phyloP scores from a whole-genome alignment of 2,888 invertebrate species.

The Lithodes maja region DNA sequence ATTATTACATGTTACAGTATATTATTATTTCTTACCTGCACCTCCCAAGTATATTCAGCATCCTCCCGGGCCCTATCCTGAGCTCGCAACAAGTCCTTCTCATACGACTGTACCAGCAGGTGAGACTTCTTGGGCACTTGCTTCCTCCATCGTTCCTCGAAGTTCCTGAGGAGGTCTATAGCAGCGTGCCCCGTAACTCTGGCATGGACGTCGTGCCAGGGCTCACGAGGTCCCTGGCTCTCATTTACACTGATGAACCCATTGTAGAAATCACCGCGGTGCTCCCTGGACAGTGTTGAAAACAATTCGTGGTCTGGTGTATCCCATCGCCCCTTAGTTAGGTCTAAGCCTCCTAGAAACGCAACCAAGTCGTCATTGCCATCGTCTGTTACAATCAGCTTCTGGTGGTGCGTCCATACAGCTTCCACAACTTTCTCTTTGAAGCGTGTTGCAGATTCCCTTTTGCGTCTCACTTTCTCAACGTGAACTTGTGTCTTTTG shows the following conservation, averaged over 20 bases:
- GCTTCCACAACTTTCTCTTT: conserved; percentile 51
- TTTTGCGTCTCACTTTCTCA: conserved; percentile 18
- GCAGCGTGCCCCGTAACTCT: conserved; percentile 62
- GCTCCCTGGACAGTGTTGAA: conserved; percentile 52
- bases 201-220: conserved; percentile 69
- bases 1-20: too few relatives aligned
- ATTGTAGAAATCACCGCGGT: conserved; percentile 64
- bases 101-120: conserved; percentile 12
- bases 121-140: conserved; percentile 41
- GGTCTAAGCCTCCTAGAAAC: conserved; percentile 66
- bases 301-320: conserved; percentile 65
- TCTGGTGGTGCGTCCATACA: conserved; percentile 69
- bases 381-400: conserved; percentile 58
- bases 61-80: background rate
- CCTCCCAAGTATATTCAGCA: conserved; percentile 18
- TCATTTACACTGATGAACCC: conserved; percentile 41
- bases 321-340: conserved; percentile 70
- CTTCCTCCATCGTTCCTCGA: conserved; percentile 68
- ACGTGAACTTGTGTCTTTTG: conserved; percentile 58
- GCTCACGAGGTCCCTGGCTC: conserved; percentile 63
- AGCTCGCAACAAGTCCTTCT: conserved; percentile 15
- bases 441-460: background rate
- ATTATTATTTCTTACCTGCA: conserved; percentile 29
- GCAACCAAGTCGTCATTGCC: conserved; percentile 50
- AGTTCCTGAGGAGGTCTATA: conserved; percentile 66